Base-by-base conservation (phyloP, 2,888 invertebrate species). In the Stomorhina lunata region DNA sequence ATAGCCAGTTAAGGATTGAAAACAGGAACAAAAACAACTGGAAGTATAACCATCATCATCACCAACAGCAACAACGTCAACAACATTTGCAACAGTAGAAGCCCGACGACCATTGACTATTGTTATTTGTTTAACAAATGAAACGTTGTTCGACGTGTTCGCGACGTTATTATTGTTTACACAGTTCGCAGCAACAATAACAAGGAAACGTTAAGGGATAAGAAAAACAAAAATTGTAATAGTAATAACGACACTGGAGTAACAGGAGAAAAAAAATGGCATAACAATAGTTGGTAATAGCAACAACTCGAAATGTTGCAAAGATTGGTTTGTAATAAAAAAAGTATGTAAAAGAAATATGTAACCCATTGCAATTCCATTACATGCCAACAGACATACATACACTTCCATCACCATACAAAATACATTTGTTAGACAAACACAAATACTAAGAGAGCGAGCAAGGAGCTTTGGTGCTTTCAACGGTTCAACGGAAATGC, bases 401-500 rank as follows among this genome's bases (percentile, higher is more conserved):
- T 37, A 48, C 57, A 15, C 25, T 22, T 50, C 17, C 25, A 50
- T 12, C 4, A 4, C 4, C 29, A 32, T 53, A 59, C 15, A 43
- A 57, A 27, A 34, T 48, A 53, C 79, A 72, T 34, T 50, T n/a
- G n/a, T n/a, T n/a, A n/a, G n/a, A n/a, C n/a, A n/a, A n/a, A 65
- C 17, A 37, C 40, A 37, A 48, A 22, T 17, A 59, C 57, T 40
- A n/a, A 27, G 63, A 20, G 9, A 34, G 10, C 7, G 29, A 29
- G 20, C 17, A 22, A 17, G 17, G 25, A 17, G 20, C 40, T 29
- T 50, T 15, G 57, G 34, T 40, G 32, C 29, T 40, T 61, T 53
- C 40, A 61, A 45, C 45, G 50, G 50, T 22, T 69, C 57, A 59
- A 73, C 75, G 83, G 83, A 83, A 85, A 81, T 84, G 69, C 84